Percentiles rank a stretch among this genome's conserved stretches.
These are phyloP conservation scores for Pseudochirops cupreus DNA, from an alignment of 2,797 vertebrate species.

Conservation along the genomic window DNA sequence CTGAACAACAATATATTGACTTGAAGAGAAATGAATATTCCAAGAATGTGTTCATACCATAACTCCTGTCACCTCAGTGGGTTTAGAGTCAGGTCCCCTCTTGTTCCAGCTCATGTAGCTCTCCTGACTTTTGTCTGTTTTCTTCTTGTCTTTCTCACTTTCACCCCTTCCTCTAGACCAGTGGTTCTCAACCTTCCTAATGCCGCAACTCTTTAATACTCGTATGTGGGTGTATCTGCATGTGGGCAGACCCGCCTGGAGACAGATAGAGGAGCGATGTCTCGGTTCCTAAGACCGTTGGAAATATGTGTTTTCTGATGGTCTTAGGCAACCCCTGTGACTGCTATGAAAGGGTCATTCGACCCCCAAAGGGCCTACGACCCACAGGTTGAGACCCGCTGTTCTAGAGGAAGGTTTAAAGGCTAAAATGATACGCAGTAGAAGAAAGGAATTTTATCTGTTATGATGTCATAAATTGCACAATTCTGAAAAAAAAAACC, in stretches of 20 bases:
- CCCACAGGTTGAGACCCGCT: too few relatives aligned
- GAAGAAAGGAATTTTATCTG: conserved; percentile 38
- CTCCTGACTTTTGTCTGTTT: background rate
- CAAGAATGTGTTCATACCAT: background rate
- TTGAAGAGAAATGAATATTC: conserved; percentile 5
- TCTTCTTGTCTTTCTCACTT: background rate
- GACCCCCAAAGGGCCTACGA: too few relatives aligned
- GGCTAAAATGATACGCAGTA: conserved; percentile 21
- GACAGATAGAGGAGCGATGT: too few relatives aligned
- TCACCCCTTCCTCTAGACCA: background rate
- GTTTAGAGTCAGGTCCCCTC: background rate
- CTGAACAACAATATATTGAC: background rate
- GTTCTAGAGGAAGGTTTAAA: background rate
- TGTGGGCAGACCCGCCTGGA: too few relatives aligned
- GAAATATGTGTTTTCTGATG: too few relatives aligned
- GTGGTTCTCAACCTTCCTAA: too few relatives aligned
- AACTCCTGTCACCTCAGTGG: background rate
- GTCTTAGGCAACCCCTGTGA: too few relatives aligned
- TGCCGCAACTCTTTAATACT: too few relatives aligned
- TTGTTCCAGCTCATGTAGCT: background rate
- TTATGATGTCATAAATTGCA: conserved; percentile 75
- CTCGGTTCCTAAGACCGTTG: too few relatives aligned
- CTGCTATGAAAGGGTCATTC: too few relatives aligned
- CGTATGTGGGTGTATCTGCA: too few relatives aligned
- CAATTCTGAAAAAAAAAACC: conserved; percentile 66